Evolutionary conservation across 2,888 invertebrate genomes (phyloP).

Genomic region (Clunio marinus): DNA sequence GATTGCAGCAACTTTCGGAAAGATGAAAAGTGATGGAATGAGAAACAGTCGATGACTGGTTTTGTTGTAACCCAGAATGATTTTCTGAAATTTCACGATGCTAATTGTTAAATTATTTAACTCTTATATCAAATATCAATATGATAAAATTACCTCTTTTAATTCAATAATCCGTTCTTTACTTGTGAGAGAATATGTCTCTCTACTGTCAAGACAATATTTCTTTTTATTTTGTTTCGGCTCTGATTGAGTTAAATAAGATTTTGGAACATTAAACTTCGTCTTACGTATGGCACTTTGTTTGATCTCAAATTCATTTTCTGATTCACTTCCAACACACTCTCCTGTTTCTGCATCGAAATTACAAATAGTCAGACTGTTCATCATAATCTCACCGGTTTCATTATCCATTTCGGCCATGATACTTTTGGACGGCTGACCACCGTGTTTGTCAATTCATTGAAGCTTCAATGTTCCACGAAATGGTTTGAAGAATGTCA

Average conservation of each 20-base stretch:
- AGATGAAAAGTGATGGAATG: conserved; percentile 59
- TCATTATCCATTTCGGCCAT: conserved; percentile 19
- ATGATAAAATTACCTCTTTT: conserved; percentile 41
- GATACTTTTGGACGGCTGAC: too few relatives aligned
- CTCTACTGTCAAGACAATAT: conserved; percentile 28
- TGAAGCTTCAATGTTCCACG: neutral
- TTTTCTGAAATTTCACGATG: conserved; percentile 44
- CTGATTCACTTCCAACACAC: neutral
- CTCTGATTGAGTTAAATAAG: conserved; percentile 43
- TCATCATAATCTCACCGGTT: conserved; percentile 17
- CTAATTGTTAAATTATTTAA: neutral
- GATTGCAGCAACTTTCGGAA: conserved; percentile 55
- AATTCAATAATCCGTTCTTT: conserved; percentile 41
- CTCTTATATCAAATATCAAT: neutral
- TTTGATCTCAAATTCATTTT: neutral
- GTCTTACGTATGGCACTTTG: conserved; percentile 44
- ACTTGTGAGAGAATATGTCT: conserved; percentile 40
- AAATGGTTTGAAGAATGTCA: neutral
- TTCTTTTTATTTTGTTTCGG: neutral
- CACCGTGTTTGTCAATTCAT: too few relatives aligned
- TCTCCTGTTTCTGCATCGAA: conserved; percentile 51
- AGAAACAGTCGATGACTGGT: conserved; percentile 56
- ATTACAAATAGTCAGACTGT: conserved; percentile 40
- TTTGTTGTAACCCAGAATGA: conserved; percentile 48
- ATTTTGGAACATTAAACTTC: conserved; percentile 48